Evolutionary conservation across 2,888 invertebrate genomes (phyloP).

Genomic region (Cantharis rustica): DNA sequence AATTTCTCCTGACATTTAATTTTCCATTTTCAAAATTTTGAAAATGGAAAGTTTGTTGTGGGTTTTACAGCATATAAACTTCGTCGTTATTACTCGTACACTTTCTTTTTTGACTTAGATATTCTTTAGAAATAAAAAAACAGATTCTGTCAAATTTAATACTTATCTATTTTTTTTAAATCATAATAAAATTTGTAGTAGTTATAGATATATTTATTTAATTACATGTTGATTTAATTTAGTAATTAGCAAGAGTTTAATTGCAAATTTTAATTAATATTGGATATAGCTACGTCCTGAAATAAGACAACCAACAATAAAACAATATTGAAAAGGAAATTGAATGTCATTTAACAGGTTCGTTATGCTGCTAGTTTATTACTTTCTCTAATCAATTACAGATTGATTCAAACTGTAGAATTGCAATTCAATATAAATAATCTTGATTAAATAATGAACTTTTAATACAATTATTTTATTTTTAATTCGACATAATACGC

Average conservation of each 20-base stretch:
- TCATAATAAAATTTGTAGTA: not conserved
- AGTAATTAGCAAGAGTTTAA: not conserved
- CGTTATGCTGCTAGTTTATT: conserved; percentile 14
- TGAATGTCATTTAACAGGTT: conserved; percentile 20
- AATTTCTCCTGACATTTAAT: not conserved
- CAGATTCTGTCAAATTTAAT: no score
- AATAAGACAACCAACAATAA: conserved; percentile 3
- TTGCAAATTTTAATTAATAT: not conserved
- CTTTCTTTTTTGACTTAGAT: not conserved
- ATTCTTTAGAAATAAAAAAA: no score
- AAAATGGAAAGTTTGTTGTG: not conserved
- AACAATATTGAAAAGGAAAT: conserved; percentile 20
- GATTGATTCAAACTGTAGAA: not conserved
- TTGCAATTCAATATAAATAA: not conserved
- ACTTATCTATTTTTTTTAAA: not conserved
- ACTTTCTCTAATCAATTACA: conserved; percentile 20
- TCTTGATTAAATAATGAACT: not conserved
- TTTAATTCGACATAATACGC: not conserved
- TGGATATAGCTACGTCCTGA: not conserved
- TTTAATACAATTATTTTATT: not conserved
- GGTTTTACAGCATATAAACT: not conserved
- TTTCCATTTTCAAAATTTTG: not conserved
- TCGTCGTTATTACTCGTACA: not conserved
- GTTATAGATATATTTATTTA: not conserved
- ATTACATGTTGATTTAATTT: not conserved